Conservation (phyloP, 2,797 vertebrate species). For the Botia almorhae region DNA sequence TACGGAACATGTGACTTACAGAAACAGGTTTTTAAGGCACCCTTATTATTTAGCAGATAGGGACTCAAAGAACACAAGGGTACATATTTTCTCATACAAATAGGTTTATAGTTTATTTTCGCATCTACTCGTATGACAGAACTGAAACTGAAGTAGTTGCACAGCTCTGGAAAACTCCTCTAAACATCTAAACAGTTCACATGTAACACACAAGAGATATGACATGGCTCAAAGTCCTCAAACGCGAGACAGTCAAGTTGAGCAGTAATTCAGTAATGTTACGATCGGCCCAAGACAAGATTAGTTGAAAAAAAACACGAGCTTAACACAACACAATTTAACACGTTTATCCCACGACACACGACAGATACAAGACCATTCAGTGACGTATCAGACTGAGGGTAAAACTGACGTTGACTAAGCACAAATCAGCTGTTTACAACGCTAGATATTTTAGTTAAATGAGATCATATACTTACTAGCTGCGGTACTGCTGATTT, state of each 20-base stretch:
- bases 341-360: neutral
- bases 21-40: neutral
- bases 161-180: neutral
- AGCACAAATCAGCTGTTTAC: neutral
- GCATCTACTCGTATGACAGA: neutral
- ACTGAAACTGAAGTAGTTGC: conserved; percentile 5
- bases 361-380: no score
- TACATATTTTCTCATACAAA: neutral
- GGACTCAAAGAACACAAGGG: neutral
- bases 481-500: neutral
- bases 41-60: neutral
- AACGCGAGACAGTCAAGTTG: no score
- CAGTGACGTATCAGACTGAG: neutral
- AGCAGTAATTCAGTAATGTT: neutral
- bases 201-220: neutral
- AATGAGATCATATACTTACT: conserved; percentile 13
- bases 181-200: neutral
- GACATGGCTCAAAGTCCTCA: neutral
- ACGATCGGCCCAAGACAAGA: neutral
- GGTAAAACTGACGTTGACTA: neutral
- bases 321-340: neutral
- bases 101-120: neutral
- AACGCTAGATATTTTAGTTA: neutral
- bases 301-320: neutral
- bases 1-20: neutral